These are phyloP conservation scores for Myotis myotis DNA, from an alignment of 2,797 vertebrate genomes.

Conservation along the genomic window DNA sequence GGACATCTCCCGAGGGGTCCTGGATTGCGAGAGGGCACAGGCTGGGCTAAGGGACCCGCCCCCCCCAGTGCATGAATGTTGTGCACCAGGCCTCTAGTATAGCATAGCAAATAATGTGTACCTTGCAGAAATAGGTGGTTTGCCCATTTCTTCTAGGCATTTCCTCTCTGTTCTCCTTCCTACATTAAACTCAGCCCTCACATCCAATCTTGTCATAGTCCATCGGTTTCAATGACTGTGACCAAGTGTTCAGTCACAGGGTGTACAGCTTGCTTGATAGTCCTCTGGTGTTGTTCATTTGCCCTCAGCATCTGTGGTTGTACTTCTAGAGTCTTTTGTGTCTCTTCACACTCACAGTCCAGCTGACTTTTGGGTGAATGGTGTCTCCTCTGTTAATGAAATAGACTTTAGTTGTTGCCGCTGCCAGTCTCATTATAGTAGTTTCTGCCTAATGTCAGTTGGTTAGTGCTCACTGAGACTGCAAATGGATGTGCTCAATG, in stretches of 20 bases:
- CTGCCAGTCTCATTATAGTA: rapidly evolving
- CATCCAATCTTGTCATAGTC: rapidly evolving
- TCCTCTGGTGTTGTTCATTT: neutral
- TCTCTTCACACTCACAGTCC: neutral
- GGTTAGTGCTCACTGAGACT: rapidly evolving
- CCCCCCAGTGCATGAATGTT: too few species aligned
- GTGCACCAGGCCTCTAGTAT: too few species aligned
- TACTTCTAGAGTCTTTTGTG: too few species aligned
- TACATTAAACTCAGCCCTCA: neutral
- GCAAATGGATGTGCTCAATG: rapidly evolving
- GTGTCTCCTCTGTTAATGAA: neutral
- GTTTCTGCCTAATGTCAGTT: neutral
- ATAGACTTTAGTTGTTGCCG: too few species aligned
- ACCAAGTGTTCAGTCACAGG: rapidly evolving
- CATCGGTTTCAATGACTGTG: rapidly evolving
- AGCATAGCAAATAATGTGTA: rapidly evolving
- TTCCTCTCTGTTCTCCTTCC: neutral
- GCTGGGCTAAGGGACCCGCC: too few species aligned
- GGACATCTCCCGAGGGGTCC: too few species aligned
- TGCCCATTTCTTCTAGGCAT: rapidly evolving
- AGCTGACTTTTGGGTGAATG: neutral
- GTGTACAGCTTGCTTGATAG: rapidly evolving
- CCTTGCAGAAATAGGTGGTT: neutral
- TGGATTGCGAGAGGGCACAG: too few species aligned
- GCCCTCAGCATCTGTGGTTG: neutral